Evolutionary conservation across 2,113 vertebrate genomes (phyloP), one percentile per base, ranked within the genome.

Genomic region (Cephalopterus ornatus): DNA sequence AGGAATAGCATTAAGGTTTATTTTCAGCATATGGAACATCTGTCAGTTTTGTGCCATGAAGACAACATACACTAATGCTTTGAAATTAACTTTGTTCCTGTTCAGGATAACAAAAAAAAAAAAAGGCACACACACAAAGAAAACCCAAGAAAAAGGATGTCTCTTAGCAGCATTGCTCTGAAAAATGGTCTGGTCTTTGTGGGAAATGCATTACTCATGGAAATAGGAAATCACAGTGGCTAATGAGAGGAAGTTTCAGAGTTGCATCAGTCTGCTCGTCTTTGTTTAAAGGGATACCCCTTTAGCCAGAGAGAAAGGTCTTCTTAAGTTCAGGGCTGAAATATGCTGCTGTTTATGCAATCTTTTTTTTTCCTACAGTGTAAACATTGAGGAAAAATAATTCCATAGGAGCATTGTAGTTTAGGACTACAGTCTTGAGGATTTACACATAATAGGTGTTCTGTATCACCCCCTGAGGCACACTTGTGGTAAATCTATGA

Each of bases 191-290:
- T 94, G 67, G 35, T 74, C 67, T 55, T 26, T 19, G 11, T 88
- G 85, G 78, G 82, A 96, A 94, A 46, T 70, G 11, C 15, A n/a
- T 92, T 73, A 55, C 78, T 83, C 4, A 32, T 4, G 50, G 74
- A 90, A 96, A 81, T 30, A 93, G 93, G 93, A 94, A 97, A 62
- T 94, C 78, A 49, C 87, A n/a, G 50, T 49, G 74, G 49, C 74
- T 90, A 55, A 63, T 50, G 67, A 94, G 82, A 83, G 88, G 92
- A 90, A 92, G 52, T 66, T 56, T 68, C 46, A 46, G 66, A 85
- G 49, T 14, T 92, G 81, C 58, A 66, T 85, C 50, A 50, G 23
- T 61, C 63, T 75, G 33, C 50, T 73, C 50, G 59, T 94, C 78
- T 90, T 91, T 74, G 35, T 86, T 95, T 70, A 72, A 71, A 90